Evolutionary conservation across 2,797 vertebrate genomes (phyloP), one percentile per base, ranked within the genome.

Genomic region (Natrix natrix): DNA sequence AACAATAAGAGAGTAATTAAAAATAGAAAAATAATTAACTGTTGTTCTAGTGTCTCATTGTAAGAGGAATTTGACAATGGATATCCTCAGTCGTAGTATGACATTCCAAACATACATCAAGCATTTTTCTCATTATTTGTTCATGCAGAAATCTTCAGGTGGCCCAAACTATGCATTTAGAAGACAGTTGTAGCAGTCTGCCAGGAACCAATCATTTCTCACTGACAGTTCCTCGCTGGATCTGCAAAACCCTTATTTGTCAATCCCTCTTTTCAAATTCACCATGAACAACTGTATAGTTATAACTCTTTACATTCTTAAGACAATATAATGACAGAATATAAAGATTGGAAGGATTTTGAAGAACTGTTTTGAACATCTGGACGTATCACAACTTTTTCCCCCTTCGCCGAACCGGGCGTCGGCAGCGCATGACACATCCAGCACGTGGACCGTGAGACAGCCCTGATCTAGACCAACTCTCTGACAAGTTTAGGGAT

Each of bases 21-120:
- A 90, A 91, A 94, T 66, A 94, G 91, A 89, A 90, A 56, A 93
- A n/a, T 94, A 95, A 96, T 95, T 94, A 95, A 96, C 92, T 57
- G 48, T 89, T 96, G 86, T 91, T 96, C 93, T 52, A 52, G 48
- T 52, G 48, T 52, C 48, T 52, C 48, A 52, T 52, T 52, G 48
- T 52, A 52, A 16, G 55, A 56, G 55, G 55, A 56, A 56, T 56
- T 56, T 56, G 55, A 56, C 55, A 16, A 56, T 56, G 55, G 14
- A 56, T 56, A 56, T 56, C 14, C 14, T 56, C 14, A 56, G 14
- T 56, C 8, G 14, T 56, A 56, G 3, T 56, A 3, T 56, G 14
- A 5, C 14, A 56, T 56, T 56, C 55, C 55, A 56, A 56, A 56
- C 55, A 56, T 56, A 56, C 14, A 56, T 56, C 55, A 56, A 56